Evolutionary conservation across 2,888 invertebrate species (phyloP).

Genomic region (Andrena praecox): DNA sequence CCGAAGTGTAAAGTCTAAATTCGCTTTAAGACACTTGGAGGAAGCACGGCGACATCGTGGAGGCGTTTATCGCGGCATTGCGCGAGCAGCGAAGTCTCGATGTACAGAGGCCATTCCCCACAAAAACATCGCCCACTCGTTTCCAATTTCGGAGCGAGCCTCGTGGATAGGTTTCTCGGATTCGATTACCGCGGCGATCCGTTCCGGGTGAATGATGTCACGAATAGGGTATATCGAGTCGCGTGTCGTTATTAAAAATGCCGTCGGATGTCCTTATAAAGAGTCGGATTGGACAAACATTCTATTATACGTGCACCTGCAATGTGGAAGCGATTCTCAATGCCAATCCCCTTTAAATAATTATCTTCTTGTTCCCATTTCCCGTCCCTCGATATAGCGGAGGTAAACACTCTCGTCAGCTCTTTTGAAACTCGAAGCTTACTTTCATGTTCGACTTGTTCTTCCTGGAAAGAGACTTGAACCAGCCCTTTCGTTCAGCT

Average conservation of each 20-base stretch:
- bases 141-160: conserved; percentile 67
- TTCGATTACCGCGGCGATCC: conserved; percentile 46
- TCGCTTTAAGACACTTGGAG: too few species aligned
- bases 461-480: conserved; percentile 92
- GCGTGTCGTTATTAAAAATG: not conserved
- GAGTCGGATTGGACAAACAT: not conserved
- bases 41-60: conserved; percentile 7
- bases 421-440: conserved; percentile 41
- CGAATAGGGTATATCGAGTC: conserved; percentile 13
- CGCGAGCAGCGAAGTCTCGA: conserved; percentile 22
- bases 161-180: conserved; percentile 55
- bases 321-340: too few species aligned
- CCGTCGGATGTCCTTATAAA: not conserved
- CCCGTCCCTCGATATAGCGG: not conserved
- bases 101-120: conserved; percentile 57
- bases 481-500: conserved; percentile 88
- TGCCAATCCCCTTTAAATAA: not conserved
- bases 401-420: not conserved
- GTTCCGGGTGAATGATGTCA: conserved; percentile 46
- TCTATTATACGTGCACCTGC: not conserved
- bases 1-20: too few species aligned
- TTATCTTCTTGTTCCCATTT: not conserved
- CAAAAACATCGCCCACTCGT: conserved; percentile 66
- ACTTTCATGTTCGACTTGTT: conserved; percentile 87
- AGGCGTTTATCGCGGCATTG: conserved; percentile 39